These are phyloP conservation scores for Cichlasoma orientale DNA, from an alignment of 2,797 vertebrate genomes.

Conservation along the genomic window DNA sequence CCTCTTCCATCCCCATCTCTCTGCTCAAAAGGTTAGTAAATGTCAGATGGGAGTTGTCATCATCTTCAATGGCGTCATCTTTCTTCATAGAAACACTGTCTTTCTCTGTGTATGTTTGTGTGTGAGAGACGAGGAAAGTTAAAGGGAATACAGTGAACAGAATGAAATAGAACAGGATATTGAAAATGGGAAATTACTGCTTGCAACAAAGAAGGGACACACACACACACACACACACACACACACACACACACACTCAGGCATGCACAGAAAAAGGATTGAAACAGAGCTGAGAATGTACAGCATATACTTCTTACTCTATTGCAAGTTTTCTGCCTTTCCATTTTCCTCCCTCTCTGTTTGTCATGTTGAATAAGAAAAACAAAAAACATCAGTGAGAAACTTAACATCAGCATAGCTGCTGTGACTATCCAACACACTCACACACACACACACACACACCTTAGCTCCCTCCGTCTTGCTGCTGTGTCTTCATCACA, in stretches of 20 bases:
- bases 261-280: conserved; percentile 10
- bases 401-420: conserved; percentile 27
- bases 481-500: conserved; percentile 60
- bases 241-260: neutral
- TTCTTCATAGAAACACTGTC: conserved; percentile 73
- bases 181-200: conserved; percentile 68
- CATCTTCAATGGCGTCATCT: conserved; percentile 83
- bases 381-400: conserved; percentile 69
- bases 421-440: conserved; percentile 5
- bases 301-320: conserved; percentile 8
- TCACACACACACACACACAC: conserved; percentile 15
- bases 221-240: neutral
- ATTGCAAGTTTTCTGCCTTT: neutral
- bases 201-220: conserved; percentile 45
- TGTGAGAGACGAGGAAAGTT: conserved; percentile 23
- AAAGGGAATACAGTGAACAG: conserved; percentile 59
- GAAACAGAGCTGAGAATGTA: conserved; percentile 25
- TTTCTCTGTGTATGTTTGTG: conserved; percentile 18
- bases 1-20: conserved; percentile 75
- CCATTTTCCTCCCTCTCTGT: conserved; percentile 2
- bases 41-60: conserved; percentile 87
- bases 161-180: conserved; percentile 69
- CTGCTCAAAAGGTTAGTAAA: conserved; percentile 87
- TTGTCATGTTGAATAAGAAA: conserved; percentile 46
- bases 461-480: conserved; percentile 28